phyloP scores from a whole-genome alignment of 2,113 vertebrate species.

The Anguilla japonica region DNA sequence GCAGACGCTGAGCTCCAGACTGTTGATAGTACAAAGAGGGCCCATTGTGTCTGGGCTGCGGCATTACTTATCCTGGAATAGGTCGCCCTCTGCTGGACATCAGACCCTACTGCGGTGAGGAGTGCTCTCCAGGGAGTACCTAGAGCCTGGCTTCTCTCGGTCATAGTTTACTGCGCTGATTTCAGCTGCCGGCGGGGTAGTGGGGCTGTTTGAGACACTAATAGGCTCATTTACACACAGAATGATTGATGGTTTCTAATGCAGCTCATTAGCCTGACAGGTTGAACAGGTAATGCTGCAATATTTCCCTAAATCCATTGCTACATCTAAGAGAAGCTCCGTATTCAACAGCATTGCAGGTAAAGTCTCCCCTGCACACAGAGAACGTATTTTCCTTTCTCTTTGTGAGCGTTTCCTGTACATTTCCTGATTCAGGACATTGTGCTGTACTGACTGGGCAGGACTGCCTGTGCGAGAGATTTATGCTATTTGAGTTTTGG shows the following conservation, averaged over 20 bases:
- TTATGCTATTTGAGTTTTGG: not conserved
- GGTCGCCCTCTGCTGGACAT: constrained; percentile 43
- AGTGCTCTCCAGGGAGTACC: not conserved
- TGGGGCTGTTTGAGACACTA: not conserved
- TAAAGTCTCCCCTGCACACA: not conserved
- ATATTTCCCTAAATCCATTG: not conserved
- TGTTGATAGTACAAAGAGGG: not conserved
- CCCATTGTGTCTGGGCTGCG: constrained; percentile 1
- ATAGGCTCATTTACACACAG: not conserved
- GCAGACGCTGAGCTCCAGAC: not conserved
- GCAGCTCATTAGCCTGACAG: not conserved
- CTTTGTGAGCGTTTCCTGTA: not conserved
- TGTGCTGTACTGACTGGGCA: not conserved
- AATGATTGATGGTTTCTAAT: not conserved
- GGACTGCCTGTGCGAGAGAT: not conserved
- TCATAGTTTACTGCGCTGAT: not conserved
- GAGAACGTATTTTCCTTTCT: not conserved
- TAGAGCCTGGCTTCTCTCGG: not conserved
- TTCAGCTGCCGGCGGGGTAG: not conserved
- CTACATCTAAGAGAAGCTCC: not conserved
- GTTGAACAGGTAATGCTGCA: not conserved
- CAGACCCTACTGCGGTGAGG: not conserved
- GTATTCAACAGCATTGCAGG: not conserved
- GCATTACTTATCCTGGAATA: not conserved
- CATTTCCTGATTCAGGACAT: not conserved